Base-by-base conservation (phyloP, 2,113 vertebrate species). In the Neodon shergylaensis region DNA sequence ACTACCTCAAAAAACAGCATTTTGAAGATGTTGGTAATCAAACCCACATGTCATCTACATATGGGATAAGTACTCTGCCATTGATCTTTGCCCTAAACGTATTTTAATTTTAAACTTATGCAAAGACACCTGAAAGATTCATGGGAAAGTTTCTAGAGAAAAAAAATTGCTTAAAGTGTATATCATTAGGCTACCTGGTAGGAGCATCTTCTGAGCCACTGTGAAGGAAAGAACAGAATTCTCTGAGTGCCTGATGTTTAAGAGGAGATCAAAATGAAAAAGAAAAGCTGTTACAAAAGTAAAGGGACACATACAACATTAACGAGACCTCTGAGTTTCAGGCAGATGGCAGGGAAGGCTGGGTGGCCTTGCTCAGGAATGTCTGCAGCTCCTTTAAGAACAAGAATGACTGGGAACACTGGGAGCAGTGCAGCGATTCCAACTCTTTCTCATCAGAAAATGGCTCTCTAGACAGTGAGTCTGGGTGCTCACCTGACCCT, bases 381-480 rank as follows among this genome's bases (percentile, higher is more conserved):
- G 1, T 3, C 19, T 22, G 11, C 47, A 10, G 14, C 3, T 33
- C 0, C 12, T 19, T 2, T 5, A 17, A 36, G 7, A 72, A 39
- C 12, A 0, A 1, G 3, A 7, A 36, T 28, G 1, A 0, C 21
- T 28, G 26, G 13, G 22, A n/a, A 14, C 28, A 5, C 31, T 6
- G 10, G 52, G 22, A 31, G 76, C 8, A 22, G 36, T 26, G 6
- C 0, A 44, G 11, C 31, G 39, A 14, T 24, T 7, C 9, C 36
- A 16, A 7, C 1, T 1, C 6, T 1, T 3, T 31, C n/a, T 52
- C 5, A 0, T 0, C 22, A 36, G 9, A 72, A 91, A 63, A 68
- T 0, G 0, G 4, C 16, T 68, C 31, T 90, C 89, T 58, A 39
- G 42, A 21, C 3, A 7, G 5, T 8, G 22, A 79, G 49, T 19